A percentile compares a stretch with the other conserved stretches of the same genome.
These are phyloP conservation scores for Dicyrtomina minuta DNA, from an alignment of 2,888 invertebrate species.

Conservation along the genomic window DNA sequence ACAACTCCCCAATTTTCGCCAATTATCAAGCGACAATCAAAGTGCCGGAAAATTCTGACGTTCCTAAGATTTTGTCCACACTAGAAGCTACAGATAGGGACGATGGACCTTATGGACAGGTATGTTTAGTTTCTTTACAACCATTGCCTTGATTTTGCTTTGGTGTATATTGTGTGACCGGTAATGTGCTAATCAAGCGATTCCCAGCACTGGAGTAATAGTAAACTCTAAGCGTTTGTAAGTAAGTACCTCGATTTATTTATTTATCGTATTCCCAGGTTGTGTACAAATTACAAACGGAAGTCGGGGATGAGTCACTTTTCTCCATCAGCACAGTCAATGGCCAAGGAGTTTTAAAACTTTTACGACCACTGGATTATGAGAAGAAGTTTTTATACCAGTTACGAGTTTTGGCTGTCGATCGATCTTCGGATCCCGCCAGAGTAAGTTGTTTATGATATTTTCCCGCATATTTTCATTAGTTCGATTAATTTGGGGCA, in stretches of 20 bases:
- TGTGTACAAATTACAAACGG: conserved; percentile 80
- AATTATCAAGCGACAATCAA: conserved; percentile 80
- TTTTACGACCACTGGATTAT: conserved; percentile 77
- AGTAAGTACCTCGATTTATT: no score
- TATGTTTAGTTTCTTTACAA: conserved; percentile 54
- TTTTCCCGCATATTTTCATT: not conserved
- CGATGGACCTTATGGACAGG: conserved; percentile 89
- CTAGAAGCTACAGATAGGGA: conserved; percentile 86
- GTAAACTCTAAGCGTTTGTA: no score
- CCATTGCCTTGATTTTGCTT: not conserved
- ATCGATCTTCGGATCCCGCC: conserved; percentile 74
- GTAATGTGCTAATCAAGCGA: no score
- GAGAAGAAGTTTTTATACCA: conserved; percentile 85
- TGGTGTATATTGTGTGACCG: not conserved
- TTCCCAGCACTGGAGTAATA: no score
- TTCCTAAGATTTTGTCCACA: conserved; percentile 71
- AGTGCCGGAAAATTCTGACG: conserved; percentile 73
- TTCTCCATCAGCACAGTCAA: conserved; percentile 80
- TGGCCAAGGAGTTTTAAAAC: conserved; percentile 78
- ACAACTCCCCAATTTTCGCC: conserved; percentile 70
- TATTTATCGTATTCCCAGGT: conserved; percentile 63
- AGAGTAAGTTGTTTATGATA: conserved; percentile 53
- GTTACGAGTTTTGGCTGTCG: conserved; percentile 76
- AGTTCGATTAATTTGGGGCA: not conserved
- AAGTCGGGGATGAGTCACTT: conserved; percentile 72